These are phyloP conservation scores for Pangasianodon hypophthalmus DNA, from an alignment of 2,113 vertebrate genomes.

Conservation along the genomic window DNA sequence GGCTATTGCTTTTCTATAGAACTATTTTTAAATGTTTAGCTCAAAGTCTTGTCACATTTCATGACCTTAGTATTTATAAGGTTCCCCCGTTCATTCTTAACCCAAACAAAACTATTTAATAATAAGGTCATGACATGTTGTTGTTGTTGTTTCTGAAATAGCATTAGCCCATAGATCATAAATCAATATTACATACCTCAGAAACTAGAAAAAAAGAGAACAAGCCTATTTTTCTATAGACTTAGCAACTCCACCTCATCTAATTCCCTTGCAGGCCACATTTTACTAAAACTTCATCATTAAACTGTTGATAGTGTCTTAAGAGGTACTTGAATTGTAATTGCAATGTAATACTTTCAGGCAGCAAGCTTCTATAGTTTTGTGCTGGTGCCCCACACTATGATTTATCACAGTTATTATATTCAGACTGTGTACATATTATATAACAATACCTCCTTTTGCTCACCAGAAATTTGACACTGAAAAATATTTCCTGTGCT, in stretches of 20 bases:
- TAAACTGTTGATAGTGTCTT: background rate
- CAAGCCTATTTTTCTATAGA: background rate
- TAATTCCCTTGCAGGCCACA: background rate
- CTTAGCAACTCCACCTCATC: background rate
- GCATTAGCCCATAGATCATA: background rate
- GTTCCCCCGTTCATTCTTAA: background rate
- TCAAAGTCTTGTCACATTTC: background rate
- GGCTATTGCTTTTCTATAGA: background rate
- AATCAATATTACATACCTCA: background rate
- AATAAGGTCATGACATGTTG: background rate
- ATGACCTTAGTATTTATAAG: background rate
- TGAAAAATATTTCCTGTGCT: background rate
- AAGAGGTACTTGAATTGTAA: background rate
- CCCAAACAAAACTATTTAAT: background rate
- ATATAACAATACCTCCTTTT: background rate
- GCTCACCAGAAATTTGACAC: background rate
- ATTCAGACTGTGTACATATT: conserved; percentile 9
- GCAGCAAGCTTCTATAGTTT: background rate
- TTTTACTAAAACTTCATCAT: background rate
- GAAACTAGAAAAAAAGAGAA: background rate
- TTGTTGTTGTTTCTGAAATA: background rate
- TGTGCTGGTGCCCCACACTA: background rate
- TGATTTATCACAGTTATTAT: background rate
- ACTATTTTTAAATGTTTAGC: background rate
- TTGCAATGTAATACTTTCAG: background rate